A percentile compares a stretch with the other conserved stretches of the same genome.
phyloP scores from a whole-genome alignment of 2,888 invertebrate genomes.

The Melangyna quadrimaculata region DNA sequence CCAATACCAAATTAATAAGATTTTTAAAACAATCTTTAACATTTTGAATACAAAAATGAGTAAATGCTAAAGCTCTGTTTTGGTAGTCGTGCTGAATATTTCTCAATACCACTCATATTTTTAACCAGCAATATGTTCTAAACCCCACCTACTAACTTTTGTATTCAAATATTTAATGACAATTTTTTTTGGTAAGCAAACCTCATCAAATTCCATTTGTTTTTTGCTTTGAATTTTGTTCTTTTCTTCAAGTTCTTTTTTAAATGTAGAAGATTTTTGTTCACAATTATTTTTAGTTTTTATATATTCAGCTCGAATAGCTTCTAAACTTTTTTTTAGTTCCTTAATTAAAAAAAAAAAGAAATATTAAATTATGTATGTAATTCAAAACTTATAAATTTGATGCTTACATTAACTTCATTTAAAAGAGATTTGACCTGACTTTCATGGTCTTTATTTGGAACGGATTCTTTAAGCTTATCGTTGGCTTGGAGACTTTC shows the following conservation, averaged over 20 bases:
- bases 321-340: neutral
- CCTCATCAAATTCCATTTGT: constrained; percentile 37
- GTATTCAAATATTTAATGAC: no score
- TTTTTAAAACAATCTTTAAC: neutral
- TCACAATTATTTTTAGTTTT: constrained; percentile 18
- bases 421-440: constrained; percentile 2
- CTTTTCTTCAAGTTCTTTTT: constrained; percentile 35
- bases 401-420: constrained; percentile 25
- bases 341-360: neutral
- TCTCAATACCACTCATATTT: no score
- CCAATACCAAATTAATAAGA: no score
- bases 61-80: neutral
- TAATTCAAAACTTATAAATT: neutral
- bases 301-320: constrained; percentile 2
- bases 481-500: neutral
- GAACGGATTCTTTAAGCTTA: neutral
- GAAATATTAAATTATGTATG: neutral
- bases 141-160: no score
- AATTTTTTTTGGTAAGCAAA: neutral
- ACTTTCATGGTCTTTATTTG: neutral
- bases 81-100: neutral
- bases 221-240: neutral
- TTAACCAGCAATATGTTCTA: no score
- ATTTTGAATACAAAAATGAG: neutral
- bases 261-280: neutral